Evolutionary conservation across 2,113 vertebrate species (phyloP).

Genomic region (Polyodon spathula): DNA sequence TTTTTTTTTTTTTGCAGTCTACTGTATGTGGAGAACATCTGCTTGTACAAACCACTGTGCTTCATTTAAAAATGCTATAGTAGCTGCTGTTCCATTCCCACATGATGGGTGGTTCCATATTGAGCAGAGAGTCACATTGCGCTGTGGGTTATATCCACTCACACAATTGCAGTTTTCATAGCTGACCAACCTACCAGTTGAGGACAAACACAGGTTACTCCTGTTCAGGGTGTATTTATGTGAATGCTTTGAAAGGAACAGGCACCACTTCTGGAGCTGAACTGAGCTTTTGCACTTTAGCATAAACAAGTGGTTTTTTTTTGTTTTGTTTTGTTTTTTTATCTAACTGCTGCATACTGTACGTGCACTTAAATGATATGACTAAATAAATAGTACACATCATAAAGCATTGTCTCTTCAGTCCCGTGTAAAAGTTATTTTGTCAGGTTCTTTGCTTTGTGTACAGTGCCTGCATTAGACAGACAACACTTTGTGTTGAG

Average conservation of each 20-base stretch:
- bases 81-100: not conserved
- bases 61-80: not conserved
- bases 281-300: too few relatives aligned
- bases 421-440: too few relatives aligned
- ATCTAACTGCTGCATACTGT: too few relatives aligned
- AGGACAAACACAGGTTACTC: not conserved
- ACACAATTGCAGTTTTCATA: constrained; percentile 30
- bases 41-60: not conserved
- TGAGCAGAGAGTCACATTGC: constrained; percentile 21
- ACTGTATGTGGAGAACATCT: not conserved
- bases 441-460: too few relatives aligned
- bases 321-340: too few relatives aligned
- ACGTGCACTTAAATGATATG: too few relatives aligned
- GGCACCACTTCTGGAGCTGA: not conserved
- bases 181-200: not conserved
- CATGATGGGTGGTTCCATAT: constrained; percentile 30
- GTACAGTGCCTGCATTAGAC: too few relatives aligned
- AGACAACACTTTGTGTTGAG: too few relatives aligned
- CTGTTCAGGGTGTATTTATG: not conserved
- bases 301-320: too few relatives aligned
- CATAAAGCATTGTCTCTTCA: too few relatives aligned
- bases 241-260: not conserved
- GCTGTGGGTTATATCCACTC: constrained; percentile 29
- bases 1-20: too few relatives aligned
- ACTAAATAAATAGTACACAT: too few relatives aligned